phyloP scores from a whole-genome alignment of 2,888 invertebrate species.

The Acronicta alni region DNA sequence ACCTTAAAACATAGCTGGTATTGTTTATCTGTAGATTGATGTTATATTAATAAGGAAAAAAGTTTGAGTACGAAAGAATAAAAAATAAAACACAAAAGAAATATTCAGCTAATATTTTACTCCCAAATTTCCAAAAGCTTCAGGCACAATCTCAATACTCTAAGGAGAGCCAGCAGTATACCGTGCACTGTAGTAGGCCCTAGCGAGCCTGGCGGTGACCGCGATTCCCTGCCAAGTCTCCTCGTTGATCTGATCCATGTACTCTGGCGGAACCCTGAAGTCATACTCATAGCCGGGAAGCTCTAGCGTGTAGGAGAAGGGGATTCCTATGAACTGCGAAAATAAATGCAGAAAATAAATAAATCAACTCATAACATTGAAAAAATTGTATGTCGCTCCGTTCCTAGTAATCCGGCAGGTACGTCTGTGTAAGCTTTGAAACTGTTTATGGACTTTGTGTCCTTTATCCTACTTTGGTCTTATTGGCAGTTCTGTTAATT shows the following conservation, averaged over 20 bases:
- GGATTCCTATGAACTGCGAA: slow-evolving; percentile 64
- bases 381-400: not conserved
- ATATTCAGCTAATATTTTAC: too few species aligned
- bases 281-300: slow-evolving; percentile 66
- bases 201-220: slow-evolving; percentile 67
- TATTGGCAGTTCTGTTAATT: slow-evolving; percentile 8
- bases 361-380: too few species aligned
- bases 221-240: slow-evolving; percentile 77
- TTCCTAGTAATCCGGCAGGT: slow-evolving; percentile 19
- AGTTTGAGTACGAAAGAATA: too few species aligned
- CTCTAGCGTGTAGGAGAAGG: slow-evolving; percentile 74
- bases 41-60: too few species aligned
- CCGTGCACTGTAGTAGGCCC: slow-evolving; percentile 54
- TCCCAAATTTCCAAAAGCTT: too few species aligned
- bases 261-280: slow-evolving; percentile 69
- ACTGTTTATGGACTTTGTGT: slow-evolving; percentile 4
- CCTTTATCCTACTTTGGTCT: not conserved
- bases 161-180: slow-evolving; percentile 7
- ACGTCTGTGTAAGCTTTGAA: slow-evolving; percentile 1
- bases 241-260: slow-evolving; percentile 68
- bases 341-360: not conserved
- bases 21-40: too few species aligned
- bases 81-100: too few species aligned
- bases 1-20: too few species aligned
- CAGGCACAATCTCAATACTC: not conserved